These are phyloP conservation scores for Dendrolimus houi DNA, from an alignment of 2,888 invertebrate genomes.

Conservation along the genomic window DNA sequence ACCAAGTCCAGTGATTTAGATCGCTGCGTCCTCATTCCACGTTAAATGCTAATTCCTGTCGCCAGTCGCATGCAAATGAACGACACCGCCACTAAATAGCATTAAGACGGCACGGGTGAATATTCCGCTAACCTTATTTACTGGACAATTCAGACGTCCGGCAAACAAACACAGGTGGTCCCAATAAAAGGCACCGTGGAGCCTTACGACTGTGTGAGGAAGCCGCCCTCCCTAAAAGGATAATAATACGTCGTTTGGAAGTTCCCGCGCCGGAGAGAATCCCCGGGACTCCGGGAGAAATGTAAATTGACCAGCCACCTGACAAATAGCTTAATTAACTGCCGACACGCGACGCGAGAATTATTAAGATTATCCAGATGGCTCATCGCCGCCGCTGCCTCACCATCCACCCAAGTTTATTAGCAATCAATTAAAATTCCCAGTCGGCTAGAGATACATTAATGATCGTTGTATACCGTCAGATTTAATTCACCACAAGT, in stretches of 20 bases:
- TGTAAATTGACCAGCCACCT: conserved; percentile 66
- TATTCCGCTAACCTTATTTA: conserved; percentile 72
- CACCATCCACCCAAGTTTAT: conserved; percentile 19
- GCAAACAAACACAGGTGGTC: conserved; percentile 70
- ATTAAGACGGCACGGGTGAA: conserved; percentile 53
- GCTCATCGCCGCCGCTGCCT: conserved; percentile 27
- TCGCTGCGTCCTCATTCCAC: conserved; percentile 34
- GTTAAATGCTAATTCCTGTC: conserved; percentile 63
- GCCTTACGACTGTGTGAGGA: conserved; percentile 53
- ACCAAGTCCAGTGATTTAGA: conserved; percentile 26
- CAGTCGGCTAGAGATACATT: conserved; percentile 12
- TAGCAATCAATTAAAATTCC: conserved; percentile 15
- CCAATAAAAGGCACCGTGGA: conserved; percentile 67
- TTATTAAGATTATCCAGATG: conserved; percentile 57
- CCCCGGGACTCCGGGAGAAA: conserved; percentile 60
- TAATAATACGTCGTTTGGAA: conserved; percentile 73
- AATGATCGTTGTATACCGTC: neutral
- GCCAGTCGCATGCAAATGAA: conserved; percentile 56
- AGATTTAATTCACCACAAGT: neutral
- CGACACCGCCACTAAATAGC: conserved; percentile 59
- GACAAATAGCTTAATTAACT: conserved; percentile 77
- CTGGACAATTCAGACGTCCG: conserved; percentile 73
- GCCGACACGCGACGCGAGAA: conserved; percentile 57
- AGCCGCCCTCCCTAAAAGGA: conserved; percentile 75
- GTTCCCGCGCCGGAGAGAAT: conserved; percentile 44